Evolutionary conservation across 1,140 invertebrate species (phyloP).

Genomic region (Samia ricini): DNA sequence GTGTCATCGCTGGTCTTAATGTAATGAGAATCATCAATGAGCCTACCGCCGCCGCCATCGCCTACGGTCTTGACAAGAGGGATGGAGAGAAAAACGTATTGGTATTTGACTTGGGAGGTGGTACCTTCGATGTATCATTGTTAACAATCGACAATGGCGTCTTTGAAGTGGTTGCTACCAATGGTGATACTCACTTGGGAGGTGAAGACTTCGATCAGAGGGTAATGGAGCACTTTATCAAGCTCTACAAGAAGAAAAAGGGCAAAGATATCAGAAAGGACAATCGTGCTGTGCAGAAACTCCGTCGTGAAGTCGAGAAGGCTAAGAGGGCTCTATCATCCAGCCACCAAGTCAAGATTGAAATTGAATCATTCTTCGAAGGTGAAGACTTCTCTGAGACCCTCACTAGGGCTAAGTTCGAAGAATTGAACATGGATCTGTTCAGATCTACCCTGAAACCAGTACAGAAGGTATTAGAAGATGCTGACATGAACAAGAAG

Average conservation of each 20-base stretch:
- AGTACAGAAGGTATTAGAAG: constrained; percentile 98
- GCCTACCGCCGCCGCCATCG: constrained; percentile 99
- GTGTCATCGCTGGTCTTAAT: constrained; percentile 93
- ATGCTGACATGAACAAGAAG: constrained; percentile 99
- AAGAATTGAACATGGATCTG: constrained; percentile 99
- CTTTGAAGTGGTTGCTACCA: constrained; percentile 95
- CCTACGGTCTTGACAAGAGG: constrained; percentile 99
- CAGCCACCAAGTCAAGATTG: constrained; percentile 97
- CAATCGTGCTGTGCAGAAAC: constrained; percentile 96
- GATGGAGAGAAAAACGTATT: constrained; percentile 99
- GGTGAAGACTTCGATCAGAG: constrained; percentile 99
- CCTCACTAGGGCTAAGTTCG: constrained; percentile 98
- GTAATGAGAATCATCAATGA: constrained; percentile 99
- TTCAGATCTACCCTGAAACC: constrained; percentile 99
- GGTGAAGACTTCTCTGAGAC: constrained; percentile 99
- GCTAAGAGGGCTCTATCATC: constrained; percentile 97
- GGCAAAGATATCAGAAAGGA: constrained; percentile 98
- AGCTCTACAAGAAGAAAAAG: constrained; percentile 99
- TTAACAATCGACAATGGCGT: constrained; percentile 99
- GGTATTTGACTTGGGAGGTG: constrained; percentile 99
- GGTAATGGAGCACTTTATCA: constrained; percentile 99
- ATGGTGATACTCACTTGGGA: constrained; percentile 98
- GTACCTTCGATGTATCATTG: constrained; percentile 99
- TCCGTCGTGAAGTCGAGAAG: constrained; percentile 98
- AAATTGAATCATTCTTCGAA: constrained; percentile 99